Evolutionary conservation across 2,113 vertebrate genomes (phyloP).

Genomic region (Tichodroma muraria): DNA sequence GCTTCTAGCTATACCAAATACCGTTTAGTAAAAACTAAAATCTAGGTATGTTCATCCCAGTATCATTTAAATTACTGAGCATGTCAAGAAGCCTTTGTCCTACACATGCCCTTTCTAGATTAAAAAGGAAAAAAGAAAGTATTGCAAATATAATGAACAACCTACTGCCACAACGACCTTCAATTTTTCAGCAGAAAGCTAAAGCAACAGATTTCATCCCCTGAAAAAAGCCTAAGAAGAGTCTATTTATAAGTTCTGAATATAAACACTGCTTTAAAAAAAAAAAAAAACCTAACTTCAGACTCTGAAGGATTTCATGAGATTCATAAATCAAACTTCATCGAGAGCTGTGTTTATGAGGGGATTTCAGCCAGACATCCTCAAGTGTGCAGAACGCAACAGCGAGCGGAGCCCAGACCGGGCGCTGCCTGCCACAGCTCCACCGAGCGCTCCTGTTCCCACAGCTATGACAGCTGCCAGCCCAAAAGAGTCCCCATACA

Average conservation of each 20-base stretch:
- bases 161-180: neutral
- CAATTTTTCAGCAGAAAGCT: conserved; percentile 11
- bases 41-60: neutral
- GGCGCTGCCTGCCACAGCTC: neutral
- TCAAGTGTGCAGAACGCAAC: neutral
- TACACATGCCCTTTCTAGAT: neutral
- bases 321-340: neutral
- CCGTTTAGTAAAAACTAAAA: neutral
- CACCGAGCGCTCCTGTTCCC: conserved; percentile 16
- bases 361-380: conserved; percentile 20
- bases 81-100: neutral
- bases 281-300: neutral
- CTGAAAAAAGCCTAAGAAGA: neutral
- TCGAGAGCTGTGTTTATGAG: conserved; percentile 8
- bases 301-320: neutral
- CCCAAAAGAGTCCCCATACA: neutral
- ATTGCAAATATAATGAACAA: neutral
- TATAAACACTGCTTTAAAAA: neutral
- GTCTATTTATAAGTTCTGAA: neutral
- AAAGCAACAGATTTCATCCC: conserved; percentile 39
- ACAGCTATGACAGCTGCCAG: conserved; percentile 51
- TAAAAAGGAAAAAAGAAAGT: neutral
- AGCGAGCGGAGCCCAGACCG: neutral
- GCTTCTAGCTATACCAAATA: neutral
- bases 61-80: neutral